Base-by-base conservation (phyloP, 1,140 invertebrate species). In the Drosophila pectinifera region DNA sequence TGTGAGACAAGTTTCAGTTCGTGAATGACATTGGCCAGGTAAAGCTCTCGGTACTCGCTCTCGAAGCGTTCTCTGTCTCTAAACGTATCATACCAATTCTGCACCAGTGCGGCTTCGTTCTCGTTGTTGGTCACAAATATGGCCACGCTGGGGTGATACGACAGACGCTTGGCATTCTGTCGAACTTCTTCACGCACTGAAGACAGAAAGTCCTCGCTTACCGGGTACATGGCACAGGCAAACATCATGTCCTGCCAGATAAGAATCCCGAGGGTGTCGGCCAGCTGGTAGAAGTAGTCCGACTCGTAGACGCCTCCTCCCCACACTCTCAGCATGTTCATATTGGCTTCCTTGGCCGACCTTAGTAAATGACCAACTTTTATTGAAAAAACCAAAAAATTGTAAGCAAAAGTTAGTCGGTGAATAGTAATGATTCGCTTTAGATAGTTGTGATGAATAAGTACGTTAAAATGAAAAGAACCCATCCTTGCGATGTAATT, bases 231-330 rank as follows among this genome's bases (percentile, higher is more conserved):
- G 6, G 96, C 94, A 91, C 98, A 99, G 0, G 98, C 98, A 93
- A 99, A 99, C 96, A 99, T 98, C 70, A 99, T 96, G 92, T 99
- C 98, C 93, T 98, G 96, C 97, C 97, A 98, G 41, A 98, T 95
- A 76, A 98, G 93, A 24, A 98, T 95, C 13, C 97, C 97, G 22
- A 96, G 93, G 78, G 95, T 93, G 83, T 98, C 97, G 63, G 96
- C 96, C 26, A 96, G 92, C 54, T 97, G 94, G 91, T 99, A 99
- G 91, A 99, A 99, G 28, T 95, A 94, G 73, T 99, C 97, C 0
- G 95, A 95, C 92, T 99, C 98, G 86, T 99, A 99, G 1, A 98
- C 93, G 45, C 99, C 99, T 38, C 99, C 99, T 20, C 99, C 99
- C 99, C 99, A 99, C 1, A 99, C 96, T 16, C 99, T 93, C 1